These are phyloP conservation scores for Philaethria dido DNA, from an alignment of 2,888 invertebrate genomes.

Conservation along the genomic window DNA sequence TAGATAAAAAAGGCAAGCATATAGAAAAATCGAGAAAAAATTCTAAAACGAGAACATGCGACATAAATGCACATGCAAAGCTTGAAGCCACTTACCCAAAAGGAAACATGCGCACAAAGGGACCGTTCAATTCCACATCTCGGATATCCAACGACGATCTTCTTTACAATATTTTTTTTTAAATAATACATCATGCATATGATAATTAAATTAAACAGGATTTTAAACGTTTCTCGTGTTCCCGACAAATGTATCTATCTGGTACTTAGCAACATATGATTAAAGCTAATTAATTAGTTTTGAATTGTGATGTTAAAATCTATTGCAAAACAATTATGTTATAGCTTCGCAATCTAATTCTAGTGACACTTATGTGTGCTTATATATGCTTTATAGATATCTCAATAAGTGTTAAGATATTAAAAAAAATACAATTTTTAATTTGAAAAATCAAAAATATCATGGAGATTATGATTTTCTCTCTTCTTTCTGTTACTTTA, in stretches of 20 bases:
- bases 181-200: conserved; percentile 61
- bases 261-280: conserved; percentile 73
- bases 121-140: conserved; percentile 70
- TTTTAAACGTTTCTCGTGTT: conserved; percentile 50
- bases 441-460: no score
- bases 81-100: conserved; percentile 69
- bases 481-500: conserved; percentile 2
- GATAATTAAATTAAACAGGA: conserved; percentile 59
- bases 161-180: conserved; percentile 60
- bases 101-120: conserved; percentile 66
- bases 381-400: conserved; percentile 31
- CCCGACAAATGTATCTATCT: conserved; percentile 56
- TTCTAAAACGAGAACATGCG: conserved; percentile 64
- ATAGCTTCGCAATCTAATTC: conserved; percentile 79
- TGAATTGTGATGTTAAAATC: conserved; percentile 74
- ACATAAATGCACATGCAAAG: conserved; percentile 73
- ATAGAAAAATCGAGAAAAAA: conserved; percentile 57
- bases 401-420: neutral
- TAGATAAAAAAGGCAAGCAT: conserved; percentile 72
- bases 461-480: neutral
- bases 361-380: conserved; percentile 52
- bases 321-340: conserved; percentile 80
- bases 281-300: conserved; percentile 69
- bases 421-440: neutral
- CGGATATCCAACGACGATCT: conserved; percentile 83